These are phyloP conservation scores for Asteroscopus sphinx DNA, from an alignment of 2,888 invertebrate species.

Conservation along the genomic window DNA sequence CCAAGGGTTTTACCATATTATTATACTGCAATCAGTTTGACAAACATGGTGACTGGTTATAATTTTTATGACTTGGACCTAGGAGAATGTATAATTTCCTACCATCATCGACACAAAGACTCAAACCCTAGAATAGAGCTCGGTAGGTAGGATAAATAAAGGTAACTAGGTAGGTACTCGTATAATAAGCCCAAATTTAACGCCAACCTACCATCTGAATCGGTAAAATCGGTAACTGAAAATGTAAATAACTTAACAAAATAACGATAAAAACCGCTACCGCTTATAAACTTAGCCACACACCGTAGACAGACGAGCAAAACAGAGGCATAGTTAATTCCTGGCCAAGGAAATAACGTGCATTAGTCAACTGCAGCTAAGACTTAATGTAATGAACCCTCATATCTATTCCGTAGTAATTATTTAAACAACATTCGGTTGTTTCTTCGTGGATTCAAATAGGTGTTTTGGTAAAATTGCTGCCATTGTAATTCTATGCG, in stretches of 20 bases:
- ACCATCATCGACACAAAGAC: no score
- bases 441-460: constrained; percentile 9
- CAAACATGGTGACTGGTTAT: no score
- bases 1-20: no score
- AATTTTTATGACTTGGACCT: no score
- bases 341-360: constrained; percentile 80
- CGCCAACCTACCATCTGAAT: no score
- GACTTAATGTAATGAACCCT: constrained; percentile 67
- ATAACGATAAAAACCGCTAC: constrained; percentile 15
- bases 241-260: not conserved
- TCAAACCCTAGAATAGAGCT: no score
- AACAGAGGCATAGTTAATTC: constrained; percentile 82
- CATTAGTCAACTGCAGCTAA: constrained; percentile 81
- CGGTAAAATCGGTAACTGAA: no score
- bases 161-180: no score
- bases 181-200: no score
- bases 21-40: no score
- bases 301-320: constrained; percentile 67
- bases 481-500: not conserved
- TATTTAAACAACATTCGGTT: constrained; percentile 47
- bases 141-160: no score
- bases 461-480: constrained; percentile 2
- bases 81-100: no score
- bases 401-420: constrained; percentile 65
- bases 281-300: constrained; percentile 42